Evolutionary conservation across 1,140 invertebrate species (phyloP).

Genomic region (Microvelia longipes): DNA sequence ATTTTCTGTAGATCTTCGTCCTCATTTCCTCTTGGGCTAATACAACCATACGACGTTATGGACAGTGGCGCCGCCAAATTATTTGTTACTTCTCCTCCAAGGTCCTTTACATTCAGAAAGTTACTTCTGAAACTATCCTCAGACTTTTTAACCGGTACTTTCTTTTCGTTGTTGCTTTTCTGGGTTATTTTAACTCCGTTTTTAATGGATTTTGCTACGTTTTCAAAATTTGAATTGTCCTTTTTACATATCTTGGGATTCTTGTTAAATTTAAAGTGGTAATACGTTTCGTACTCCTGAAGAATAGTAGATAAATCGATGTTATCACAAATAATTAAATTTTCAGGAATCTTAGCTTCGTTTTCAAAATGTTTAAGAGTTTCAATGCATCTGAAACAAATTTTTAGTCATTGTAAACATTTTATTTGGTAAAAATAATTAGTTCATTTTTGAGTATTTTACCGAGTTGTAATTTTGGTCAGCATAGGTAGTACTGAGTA

Average conservation of each 20-base stretch:
- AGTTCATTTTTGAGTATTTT: no score
- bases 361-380: slow-evolving; percentile 30
- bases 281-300: slow-evolving; percentile 76
- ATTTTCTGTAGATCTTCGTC: slow-evolving; percentile 12
- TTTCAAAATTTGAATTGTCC: slow-evolving; percentile 13
- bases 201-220: slow-evolving; percentile 15
- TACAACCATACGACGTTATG: not conserved
- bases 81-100: not conserved
- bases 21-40: not conserved
- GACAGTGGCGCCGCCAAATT: not conserved
- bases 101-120: not conserved
- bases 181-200: slow-evolving; percentile 27
- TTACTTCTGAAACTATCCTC: not conserved
- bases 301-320: slow-evolving; percentile 74
- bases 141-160: not conserved
- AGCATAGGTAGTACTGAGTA: no score
- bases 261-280: slow-evolving; percentile 67
- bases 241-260: slow-evolving; percentile 62
- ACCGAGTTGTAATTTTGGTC: no score
- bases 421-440: no score
- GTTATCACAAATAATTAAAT: slow-evolving; percentile 74
- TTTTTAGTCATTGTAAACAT: no score
- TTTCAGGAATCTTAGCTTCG: slow-evolving; percentile 53
- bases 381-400: slow-evolving; percentile 13
- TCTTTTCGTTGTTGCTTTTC: slow-evolving; percentile 18